Conservation (phyloP, 2,797 vertebrate species). For the Sebastes trivittatus region DNA sequence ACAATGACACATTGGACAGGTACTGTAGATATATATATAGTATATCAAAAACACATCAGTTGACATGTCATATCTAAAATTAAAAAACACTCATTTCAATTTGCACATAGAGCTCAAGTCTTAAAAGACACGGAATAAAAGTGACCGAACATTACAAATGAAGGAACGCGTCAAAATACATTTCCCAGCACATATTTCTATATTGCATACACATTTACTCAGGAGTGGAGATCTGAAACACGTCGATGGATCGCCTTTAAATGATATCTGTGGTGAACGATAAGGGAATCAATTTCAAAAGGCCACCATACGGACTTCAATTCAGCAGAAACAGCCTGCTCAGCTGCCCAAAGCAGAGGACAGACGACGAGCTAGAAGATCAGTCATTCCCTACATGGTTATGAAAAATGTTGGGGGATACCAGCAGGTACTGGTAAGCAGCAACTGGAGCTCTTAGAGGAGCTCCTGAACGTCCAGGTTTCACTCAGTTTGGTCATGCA, state of each 20-base stretch:
- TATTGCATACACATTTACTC: constrained; percentile 80
- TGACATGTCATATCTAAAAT: constrained; percentile 77
- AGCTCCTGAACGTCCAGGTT: constrained; percentile 43
- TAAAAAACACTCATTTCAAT: constrained; percentile 62
- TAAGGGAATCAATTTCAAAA: constrained; percentile 55
- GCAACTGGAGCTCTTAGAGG: constrained; percentile 51
- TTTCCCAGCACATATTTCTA: constrained; percentile 68
- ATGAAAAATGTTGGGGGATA: constrained; percentile 41
- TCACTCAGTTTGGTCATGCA: constrained; percentile 73
- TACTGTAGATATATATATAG: constrained; percentile 68
- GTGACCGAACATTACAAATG: constrained; percentile 71
- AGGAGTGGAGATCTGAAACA: constrained; percentile 65
- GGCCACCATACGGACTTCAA: constrained; percentile 68
- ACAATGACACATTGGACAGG: constrained; percentile 78
- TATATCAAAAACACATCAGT: constrained; percentile 76
- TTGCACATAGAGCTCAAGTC: constrained; percentile 74
- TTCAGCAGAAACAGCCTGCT: constrained; percentile 43
- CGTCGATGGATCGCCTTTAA: constrained; percentile 39
- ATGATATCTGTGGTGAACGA: constrained; percentile 29
- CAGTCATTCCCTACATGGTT: constrained; percentile 47
- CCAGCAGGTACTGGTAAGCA: constrained; percentile 65
- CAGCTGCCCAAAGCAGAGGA: constrained; percentile 36
- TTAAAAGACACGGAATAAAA: constrained; percentile 67
- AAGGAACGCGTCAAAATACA: constrained; percentile 61
- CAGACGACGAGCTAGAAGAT: constrained; percentile 28